phyloP scores from a whole-genome alignment of 2,888 invertebrate genomes.

The Drosophila atroscutellata region DNA sequence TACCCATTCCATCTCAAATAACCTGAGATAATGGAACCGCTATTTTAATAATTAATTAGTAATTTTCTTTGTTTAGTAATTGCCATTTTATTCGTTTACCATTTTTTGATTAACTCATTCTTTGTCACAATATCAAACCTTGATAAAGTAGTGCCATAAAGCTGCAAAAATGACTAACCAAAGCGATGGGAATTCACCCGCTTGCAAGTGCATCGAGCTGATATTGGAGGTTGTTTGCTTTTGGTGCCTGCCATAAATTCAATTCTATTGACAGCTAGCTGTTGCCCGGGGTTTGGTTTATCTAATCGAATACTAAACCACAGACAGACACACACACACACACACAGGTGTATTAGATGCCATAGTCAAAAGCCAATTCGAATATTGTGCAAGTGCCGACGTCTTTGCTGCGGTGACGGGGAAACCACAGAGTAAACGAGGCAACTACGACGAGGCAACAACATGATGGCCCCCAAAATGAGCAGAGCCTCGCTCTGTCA shows the following conservation, averaged over 20 bases:
- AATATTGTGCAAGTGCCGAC: slow-evolving; percentile 53
- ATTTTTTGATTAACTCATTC: background rate
- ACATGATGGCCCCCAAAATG: slow-evolving; percentile 50
- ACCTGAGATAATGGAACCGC: background rate
- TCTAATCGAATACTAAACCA: slow-evolving; percentile 54
- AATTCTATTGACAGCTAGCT: slow-evolving; percentile 31
- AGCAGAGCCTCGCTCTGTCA: slow-evolving; percentile 45
- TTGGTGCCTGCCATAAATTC: slow-evolving; percentile 39
- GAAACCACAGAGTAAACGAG: slow-evolving; percentile 24
- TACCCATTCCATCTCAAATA: background rate
- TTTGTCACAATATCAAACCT: background rate
- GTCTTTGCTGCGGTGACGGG: slow-evolving; percentile 28
- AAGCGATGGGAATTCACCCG: background rate
- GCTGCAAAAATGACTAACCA: background rate
- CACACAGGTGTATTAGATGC: slow-evolving; percentile 23
- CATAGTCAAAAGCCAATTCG: slow-evolving; percentile 36
- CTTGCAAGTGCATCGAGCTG: slow-evolving; percentile 7
- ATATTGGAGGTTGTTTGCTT: slow-evolving; percentile 10
- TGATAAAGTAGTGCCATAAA: slow-evolving; percentile 4
- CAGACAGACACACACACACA: slow-evolving; percentile 23
- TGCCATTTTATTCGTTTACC: background rate
- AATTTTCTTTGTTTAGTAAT: background rate
- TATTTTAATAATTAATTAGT: background rate
- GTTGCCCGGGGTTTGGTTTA: slow-evolving; percentile 22
- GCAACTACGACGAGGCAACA: slow-evolving; percentile 8